Evolutionary conservation across 2,888 invertebrate genomes (phyloP), one percentile per base, ranked within the genome.

Genomic region (Drosophila lutescens): DNA sequence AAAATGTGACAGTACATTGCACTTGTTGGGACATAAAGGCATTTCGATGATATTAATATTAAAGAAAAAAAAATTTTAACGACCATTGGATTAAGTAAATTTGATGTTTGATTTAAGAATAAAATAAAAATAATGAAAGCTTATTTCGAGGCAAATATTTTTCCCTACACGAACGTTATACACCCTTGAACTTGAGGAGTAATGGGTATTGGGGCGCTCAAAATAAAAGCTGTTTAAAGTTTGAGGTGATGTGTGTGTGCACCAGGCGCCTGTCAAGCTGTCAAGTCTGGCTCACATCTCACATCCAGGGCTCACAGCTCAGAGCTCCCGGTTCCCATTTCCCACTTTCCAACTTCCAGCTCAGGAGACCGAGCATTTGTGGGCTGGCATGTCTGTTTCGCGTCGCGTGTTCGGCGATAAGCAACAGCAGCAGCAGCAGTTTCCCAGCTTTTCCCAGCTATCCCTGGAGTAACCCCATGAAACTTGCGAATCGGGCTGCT

Each of bases 201-300:
- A 34, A 15, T 23, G 10, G 47, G 59, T 55, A 32, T 1, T 15
- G n/a, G 36, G 12, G 20, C 15, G 67, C 49, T 13, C 50, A 56
- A 74, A 79, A 78, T 76, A 78, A 77, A 80, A 74, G 76, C 80
- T 84, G 68, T 69, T 68, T 77, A 79, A 82, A 74, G 77, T 86
- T 79, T 65, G 56, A 63, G 62, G 56, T 72, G 77, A 65, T 74
- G 62, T 65, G 41, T 41, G 59, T 41, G 43, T 43, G 75, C 50
- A 68, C 46, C 78, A 57, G 77, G 34, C 59, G 75, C 62, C 84
- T 82, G 85, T 86, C 85, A 86, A 86, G 69, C 82, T 86, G 85
- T 85, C 85, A 85, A 74, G 74, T 82, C 70, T 68, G 30, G 76
- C 79, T 76, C 72, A 68, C 70, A 60, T 65, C 74, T 58, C 55